Percentiles rank a stretch among this genome's conserved stretches.
Evolutionary conservation across 1,140 invertebrate species (phyloP).

Genomic region (Probaryconus sp.): DNA sequence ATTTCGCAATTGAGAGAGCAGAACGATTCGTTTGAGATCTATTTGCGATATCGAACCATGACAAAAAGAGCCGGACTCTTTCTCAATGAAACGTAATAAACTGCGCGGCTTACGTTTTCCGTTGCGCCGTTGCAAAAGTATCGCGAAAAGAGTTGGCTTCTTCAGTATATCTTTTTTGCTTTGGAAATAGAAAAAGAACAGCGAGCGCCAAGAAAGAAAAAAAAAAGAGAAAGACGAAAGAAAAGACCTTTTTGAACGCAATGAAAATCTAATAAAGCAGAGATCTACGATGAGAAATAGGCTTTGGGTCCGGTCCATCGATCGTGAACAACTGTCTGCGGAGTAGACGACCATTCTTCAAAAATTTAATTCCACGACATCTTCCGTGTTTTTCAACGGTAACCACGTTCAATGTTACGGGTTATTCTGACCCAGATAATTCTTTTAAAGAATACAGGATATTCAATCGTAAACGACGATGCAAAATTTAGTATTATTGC

Average conservation of each 20-base stretch:
- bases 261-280: constrained; percentile 74
- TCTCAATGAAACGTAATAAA: constrained; percentile 44
- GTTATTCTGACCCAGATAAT: constrained; percentile 32
- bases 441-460: no score
- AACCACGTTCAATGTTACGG: constrained; percentile 23
- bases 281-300: constrained; percentile 70
- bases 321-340: constrained; percentile 54
- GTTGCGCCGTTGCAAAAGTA: constrained; percentile 10
- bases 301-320: constrained; percentile 61
- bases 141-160: constrained; percentile 27
- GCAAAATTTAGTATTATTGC: no score
- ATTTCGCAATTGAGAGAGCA: background rate
- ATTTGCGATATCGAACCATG: constrained; percentile 4
- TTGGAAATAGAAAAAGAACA: constrained; percentile 6
- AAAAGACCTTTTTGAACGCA: constrained; percentile 58
- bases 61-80: constrained; percentile 20
- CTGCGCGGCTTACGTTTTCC: constrained; percentile 24
- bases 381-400: constrained; percentile 22
- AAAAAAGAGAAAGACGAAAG: background rate
- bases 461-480: no score
- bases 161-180: constrained; percentile 18
- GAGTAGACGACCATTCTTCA: constrained; percentile 22
- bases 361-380: constrained; percentile 39
- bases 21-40: constrained; percentile 7
- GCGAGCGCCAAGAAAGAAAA: constrained; percentile 6